Conservation (phyloP, 2,797 vertebrate genomes). For the Protosalanx chinensis region DNA sequence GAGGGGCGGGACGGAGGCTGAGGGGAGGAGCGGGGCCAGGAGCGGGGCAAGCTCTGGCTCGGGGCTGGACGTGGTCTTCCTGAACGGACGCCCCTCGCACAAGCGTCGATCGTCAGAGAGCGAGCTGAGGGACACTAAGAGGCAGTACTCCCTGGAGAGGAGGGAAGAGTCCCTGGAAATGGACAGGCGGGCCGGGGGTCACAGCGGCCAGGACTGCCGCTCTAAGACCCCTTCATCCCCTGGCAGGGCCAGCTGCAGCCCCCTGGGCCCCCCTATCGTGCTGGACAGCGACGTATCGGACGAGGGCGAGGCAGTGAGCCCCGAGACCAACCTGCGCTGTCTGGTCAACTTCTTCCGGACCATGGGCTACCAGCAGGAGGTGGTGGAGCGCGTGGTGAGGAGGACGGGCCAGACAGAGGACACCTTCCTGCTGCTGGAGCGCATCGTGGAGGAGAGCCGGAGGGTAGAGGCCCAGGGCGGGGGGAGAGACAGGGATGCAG, state of each 20-base stretch:
- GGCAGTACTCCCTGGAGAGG: conserved; percentile 87
- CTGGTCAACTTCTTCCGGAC: conserved; percentile 97
- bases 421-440: conserved; percentile 85
- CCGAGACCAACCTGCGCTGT: conserved; percentile 79
- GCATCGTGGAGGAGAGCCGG: conserved; percentile 87
- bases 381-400: conserved; percentile 88
- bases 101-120: conserved; percentile 90
- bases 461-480: conserved; percentile 46
- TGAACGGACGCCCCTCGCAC: conserved; percentile 81
- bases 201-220: conserved; percentile 61
- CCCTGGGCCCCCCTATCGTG: conserved; percentile 25
- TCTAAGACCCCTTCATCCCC: conserved; percentile 34
- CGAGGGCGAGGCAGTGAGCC: conserved; percentile 72
- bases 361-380: conserved; percentile 92
- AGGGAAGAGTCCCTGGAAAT: conserved; percentile 72
- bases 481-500: conserved; percentile 29
- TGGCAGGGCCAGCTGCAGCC: conserved; percentile 32
- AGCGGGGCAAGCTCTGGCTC: conserved; percentile 34
- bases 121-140: conserved; percentile 89
- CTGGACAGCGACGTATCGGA: conserved; percentile 59
- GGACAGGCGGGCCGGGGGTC: conserved; percentile 54
- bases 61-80: conserved; percentile 46
- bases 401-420: conserved; percentile 85
- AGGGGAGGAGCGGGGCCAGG: conserved; percentile 35
- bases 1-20: not conserved